phyloP scores from a whole-genome alignment of 2,113 vertebrate species.

The Clinocottus analis region DNA sequence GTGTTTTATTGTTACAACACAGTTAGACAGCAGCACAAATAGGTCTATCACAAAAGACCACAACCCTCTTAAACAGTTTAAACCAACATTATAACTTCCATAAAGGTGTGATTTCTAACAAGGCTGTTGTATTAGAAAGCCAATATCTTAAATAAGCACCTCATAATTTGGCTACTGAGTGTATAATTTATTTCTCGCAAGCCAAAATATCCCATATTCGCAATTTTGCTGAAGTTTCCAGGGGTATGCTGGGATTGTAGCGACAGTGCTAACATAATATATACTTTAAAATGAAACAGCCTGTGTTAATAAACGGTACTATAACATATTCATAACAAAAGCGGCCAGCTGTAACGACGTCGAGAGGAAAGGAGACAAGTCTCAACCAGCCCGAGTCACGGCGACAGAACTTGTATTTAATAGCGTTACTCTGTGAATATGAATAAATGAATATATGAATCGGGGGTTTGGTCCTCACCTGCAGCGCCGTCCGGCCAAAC shows the following conservation, averaged over 20 bases:
- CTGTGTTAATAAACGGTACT: background rate
- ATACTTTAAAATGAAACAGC: background rate
- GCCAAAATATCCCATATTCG: background rate
- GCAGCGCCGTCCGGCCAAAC: slow-evolving; percentile 89
- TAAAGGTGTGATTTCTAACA: too few species aligned
- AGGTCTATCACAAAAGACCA: too few species aligned
- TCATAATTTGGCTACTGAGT: background rate
- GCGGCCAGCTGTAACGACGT: background rate
- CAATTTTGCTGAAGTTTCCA: background rate
- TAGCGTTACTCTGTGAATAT: background rate
- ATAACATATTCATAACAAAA: background rate
- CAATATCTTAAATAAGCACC: background rate
- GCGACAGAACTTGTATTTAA: too few species aligned
- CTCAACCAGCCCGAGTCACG: background rate
- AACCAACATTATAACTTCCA: too few species aligned
- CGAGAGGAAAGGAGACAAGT: background rate
- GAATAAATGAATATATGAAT: too few species aligned
- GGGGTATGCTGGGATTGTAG: background rate
- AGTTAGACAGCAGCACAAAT: background rate
- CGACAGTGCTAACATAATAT: background rate
- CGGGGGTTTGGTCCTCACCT: slow-evolving; percentile 77
- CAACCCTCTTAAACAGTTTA: too few species aligned
- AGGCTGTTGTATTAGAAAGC: background rate
- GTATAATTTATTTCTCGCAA: too few species aligned
- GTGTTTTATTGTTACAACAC: background rate